Evolutionary conservation across 2,113 vertebrate genomes (phyloP), one percentile per base, ranked within the genome.

Genomic region (Pelodiscus sinensis): DNA sequence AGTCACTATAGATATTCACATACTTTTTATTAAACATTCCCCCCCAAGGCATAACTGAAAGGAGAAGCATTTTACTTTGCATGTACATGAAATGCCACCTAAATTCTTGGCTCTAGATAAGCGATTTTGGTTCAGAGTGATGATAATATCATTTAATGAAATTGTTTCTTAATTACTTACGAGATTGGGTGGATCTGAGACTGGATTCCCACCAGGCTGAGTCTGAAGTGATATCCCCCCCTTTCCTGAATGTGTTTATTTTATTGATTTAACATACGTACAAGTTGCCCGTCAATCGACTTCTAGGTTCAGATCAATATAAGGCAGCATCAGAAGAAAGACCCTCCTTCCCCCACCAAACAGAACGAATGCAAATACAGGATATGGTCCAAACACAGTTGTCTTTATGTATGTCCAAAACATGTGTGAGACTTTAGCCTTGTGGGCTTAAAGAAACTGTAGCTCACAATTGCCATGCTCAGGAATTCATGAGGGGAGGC

Each of bases 131-230:
- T 95, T 92, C 95, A 96, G 93, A 92, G 89, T 51, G 92, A 94
- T 88, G 83, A 86, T 93, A 93, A 90, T 85, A 87, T 84, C 93
- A 87, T 92, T 95, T 96, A 95, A 86, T 60, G 87, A 88, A 94
- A 96, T 93, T 90, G 87, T 87, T 95, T 95, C 92, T 95, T 97
- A 92, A 97, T 95, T 97, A 93, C 95, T 92, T 87, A 94, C 94
- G 85, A 80, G 92, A 96, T 96, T 96, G 92, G 80, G 86, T 56
- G 87, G 85, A 96, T 89, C 88, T 90, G 88, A 54, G 82, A 89
- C 54, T 87, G 71, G 87, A 90, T 91, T 96, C 95, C 92, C 88
- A 96, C 68, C 92, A 91, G 71, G 84, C 62, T 87, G 85, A 94
- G 85, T 55, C 71, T 84, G 73, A 81, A 25, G 83, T 82, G 89